Percentiles rank a stretch among this genome's conserved stretches.
These are phyloP conservation scores for Julus scandinavius DNA, from an alignment of 2,888 invertebrate genomes.

Conservation along the genomic window DNA sequence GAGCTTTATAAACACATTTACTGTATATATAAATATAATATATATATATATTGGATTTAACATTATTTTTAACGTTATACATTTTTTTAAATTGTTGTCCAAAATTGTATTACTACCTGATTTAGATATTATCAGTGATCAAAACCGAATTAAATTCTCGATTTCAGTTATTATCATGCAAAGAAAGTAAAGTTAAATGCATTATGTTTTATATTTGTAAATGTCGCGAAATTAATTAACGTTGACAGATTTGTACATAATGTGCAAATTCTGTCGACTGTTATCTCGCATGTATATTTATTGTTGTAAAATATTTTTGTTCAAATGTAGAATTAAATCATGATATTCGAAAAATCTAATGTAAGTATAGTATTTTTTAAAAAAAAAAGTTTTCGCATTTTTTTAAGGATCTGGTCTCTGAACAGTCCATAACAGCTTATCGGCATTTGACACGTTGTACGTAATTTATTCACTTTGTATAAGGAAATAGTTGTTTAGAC, in stretches of 20 bases:
- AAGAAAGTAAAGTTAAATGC: no score
- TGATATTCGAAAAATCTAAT: background rate
- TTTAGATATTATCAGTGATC: background rate
- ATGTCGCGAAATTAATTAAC: background rate
- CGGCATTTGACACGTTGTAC: no score
- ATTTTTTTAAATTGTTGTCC: background rate
- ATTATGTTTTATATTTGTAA: no score
- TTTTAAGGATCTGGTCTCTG: no score
- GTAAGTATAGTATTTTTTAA: no score
- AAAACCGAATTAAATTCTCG: background rate
- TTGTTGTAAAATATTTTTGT: conserved; percentile 21
- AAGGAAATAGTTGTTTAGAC: background rate
- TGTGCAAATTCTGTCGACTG: background rate
- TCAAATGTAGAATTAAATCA: background rate
- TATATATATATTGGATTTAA: background rate
- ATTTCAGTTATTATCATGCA: no score
- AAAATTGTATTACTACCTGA: background rate
- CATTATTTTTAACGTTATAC: background rate
- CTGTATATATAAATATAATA: background rate
- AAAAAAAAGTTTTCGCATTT: no score
- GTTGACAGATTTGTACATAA: background rate
- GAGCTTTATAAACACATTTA: background rate
- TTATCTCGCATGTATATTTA: background rate
- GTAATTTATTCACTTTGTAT: no score
- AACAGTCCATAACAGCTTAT: no score